A percentile compares a stretch with the other conserved stretches of the same genome.
Evolutionary conservation across 2,888 invertebrate species (phyloP).

Genomic region (Keiferia lycopersicella): DNA sequence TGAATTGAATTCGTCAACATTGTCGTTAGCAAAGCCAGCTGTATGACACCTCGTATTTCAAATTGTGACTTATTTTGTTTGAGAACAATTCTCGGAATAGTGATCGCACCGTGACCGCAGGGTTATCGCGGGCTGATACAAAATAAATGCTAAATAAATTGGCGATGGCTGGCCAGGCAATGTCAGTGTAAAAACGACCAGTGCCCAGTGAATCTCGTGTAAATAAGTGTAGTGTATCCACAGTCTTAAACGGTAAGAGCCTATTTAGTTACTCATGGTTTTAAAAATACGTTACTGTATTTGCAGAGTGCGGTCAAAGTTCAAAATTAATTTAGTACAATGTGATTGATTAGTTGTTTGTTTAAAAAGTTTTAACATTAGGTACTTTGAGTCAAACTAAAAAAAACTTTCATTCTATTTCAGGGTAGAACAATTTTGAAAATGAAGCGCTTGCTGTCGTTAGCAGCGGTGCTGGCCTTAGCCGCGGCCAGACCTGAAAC

Average conservation of each 20-base stretch:
- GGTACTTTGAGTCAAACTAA: background rate
- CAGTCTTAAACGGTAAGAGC: slow-evolving; percentile 1
- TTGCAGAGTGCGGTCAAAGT: background rate
- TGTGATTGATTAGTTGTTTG: too few relatives aligned
- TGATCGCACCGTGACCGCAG: slow-evolving; percentile 59
- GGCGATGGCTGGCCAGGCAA: slow-evolving; percentile 49
- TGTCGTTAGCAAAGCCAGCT: background rate
- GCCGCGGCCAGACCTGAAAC: slow-evolving; percentile 63
- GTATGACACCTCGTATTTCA: slow-evolving; percentile 31
- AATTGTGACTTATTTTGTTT: slow-evolving; percentile 52
- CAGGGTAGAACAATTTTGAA: slow-evolving; percentile 42
- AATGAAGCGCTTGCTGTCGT: slow-evolving; percentile 61
- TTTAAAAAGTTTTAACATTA: too few relatives aligned
- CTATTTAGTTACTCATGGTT: background rate
- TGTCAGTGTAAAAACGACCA: slow-evolving; percentile 56
- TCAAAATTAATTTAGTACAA: background rate
- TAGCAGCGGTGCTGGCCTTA: slow-evolving; percentile 56
- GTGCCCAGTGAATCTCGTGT: slow-evolving; percentile 39
- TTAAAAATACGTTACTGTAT: background rate
- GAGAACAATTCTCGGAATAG: slow-evolving; percentile 65
- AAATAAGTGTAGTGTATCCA: background rate
- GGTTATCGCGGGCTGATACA: slow-evolving; percentile 69
- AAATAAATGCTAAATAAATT: slow-evolving; percentile 71
- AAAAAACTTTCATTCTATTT: slow-evolving; percentile 34
- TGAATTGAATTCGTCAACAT: background rate